Percentiles rank a stretch among this genome's conserved stretches.
These are phyloP conservation scores for Anastatus disparis DNA, from an alignment of 1,140 invertebrate genomes.

Conservation along the genomic window DNA sequence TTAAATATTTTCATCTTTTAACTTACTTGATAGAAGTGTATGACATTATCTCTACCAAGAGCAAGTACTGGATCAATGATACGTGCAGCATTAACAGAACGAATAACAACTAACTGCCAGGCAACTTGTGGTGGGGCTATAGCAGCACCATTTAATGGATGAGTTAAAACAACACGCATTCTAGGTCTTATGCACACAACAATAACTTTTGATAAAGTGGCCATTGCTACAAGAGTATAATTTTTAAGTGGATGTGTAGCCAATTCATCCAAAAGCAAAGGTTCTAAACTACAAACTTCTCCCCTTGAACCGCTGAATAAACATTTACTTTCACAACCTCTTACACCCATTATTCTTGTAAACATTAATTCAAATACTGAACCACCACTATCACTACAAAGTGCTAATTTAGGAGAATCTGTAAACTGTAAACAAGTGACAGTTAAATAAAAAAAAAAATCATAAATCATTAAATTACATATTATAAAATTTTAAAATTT, in stretches of 20 bases:
- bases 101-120: slow-evolving; percentile 92
- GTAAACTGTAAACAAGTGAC: slow-evolving; percentile 75
- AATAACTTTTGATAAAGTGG: slow-evolving; percentile 91
- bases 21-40: slow-evolving; percentile 85
- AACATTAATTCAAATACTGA: slow-evolving; percentile 97
- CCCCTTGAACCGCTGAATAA: slow-evolving; percentile 93
- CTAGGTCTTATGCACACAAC: slow-evolving; percentile 86
- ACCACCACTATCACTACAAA: slow-evolving; percentile 94
- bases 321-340: slow-evolving; percentile 88
- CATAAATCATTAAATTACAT: slow-evolving; percentile 12
- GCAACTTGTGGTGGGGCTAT: slow-evolving; percentile 85
- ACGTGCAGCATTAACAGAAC: slow-evolving; percentile 77
- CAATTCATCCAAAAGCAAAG: slow-evolving; percentile 77
- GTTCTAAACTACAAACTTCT: slow-evolving; percentile 92
- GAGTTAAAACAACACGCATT: slow-evolving; percentile 76
- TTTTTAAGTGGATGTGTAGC: slow-evolving; percentile 78
- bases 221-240: slow-evolving; percentile 88
- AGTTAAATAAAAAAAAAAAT: neutral
- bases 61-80: slow-evolving; percentile 88
- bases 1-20: neutral
- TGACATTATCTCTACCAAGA: slow-evolving; percentile 80
- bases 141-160: slow-evolving; percentile 71
- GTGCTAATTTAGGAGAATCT: slow-evolving; percentile 78
- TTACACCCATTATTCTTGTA: slow-evolving; percentile 87
- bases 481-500: too few relatives aligned